Evolutionary conservation across 2,113 vertebrate species (phyloP).

Genomic region (Phrynosoma platyrhinos): DNA sequence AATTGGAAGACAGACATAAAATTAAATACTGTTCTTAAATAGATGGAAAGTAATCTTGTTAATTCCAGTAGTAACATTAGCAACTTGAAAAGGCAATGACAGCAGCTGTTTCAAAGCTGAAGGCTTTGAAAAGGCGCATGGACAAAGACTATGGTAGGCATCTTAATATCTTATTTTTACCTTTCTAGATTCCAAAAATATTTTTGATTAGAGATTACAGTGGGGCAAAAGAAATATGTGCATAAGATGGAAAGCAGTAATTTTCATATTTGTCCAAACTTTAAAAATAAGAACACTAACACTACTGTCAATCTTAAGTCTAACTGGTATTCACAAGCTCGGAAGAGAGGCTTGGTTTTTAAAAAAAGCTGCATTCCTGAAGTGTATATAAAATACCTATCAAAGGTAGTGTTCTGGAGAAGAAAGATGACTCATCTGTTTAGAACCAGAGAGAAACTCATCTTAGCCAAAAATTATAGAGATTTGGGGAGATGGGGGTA

Average conservation of each 20-base stretch:
- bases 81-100: background rate
- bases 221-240: background rate
- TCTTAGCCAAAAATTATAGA: no score
- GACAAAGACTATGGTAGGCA: background rate
- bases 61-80: no score
- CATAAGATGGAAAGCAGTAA: background rate
- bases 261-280: no score
- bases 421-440: no score
- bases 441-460: no score
- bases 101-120: background rate
- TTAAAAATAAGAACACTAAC: no score
- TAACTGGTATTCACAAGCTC: background rate
- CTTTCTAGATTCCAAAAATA: no score
- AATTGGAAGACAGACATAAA: background rate
- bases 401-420: no score
- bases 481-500: no score
- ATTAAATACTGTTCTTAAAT: background rate
- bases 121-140: background rate
- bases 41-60: no score
- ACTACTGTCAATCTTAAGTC: background rate
- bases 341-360: background rate
- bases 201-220: background rate
- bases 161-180: background rate
- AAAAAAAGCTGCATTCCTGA: no score
- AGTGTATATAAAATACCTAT: no score